These are phyloP conservation scores for Zoanthus gigantus DNA, from an alignment of 92 coral and sea anemone species.

Conservation along the genomic window DNA sequence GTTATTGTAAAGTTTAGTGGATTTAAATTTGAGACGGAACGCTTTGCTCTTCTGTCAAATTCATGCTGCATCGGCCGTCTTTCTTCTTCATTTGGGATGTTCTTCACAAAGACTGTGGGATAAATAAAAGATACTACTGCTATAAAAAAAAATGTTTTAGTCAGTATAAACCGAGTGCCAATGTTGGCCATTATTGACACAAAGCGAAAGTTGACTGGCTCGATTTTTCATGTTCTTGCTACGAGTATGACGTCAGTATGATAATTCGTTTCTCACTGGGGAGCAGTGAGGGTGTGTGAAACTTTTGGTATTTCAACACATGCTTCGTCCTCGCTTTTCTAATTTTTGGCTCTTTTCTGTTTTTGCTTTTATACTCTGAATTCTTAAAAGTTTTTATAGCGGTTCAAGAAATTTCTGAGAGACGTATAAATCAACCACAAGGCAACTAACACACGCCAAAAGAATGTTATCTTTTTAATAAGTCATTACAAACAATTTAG, in stretches of 20 bases:
- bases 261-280: not conserved
- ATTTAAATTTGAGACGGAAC: conserved; percentile 23
- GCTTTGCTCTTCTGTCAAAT: conserved; percentile 2
- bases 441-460: too few species aligned
- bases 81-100: conserved; percentile 28
- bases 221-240: conserved; percentile 2
- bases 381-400: too few species aligned
- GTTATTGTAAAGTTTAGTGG: not conserved
- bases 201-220: not conserved
- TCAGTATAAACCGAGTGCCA: conserved; percentile 4
- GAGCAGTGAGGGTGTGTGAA: conserved; percentile 36
- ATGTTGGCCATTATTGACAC: conserved; percentile 6
- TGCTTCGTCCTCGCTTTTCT: too few species aligned
- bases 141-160: conserved; percentile 46
- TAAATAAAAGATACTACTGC: conserved; percentile 66
- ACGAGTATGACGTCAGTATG: conserved; percentile 28
- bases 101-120: conserved; percentile 64
- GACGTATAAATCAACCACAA: too few species aligned
- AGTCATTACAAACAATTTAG: too few species aligned
- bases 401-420: too few species aligned
- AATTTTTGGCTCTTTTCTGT: too few species aligned
- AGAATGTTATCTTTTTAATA: too few species aligned
- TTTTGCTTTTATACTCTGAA: too few species aligned
- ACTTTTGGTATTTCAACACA: not conserved
- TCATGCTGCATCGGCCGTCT: not conserved